Evolutionary conservation across 2,113 vertebrate genomes (phyloP).

Genomic region (Mus spicilegus): DNA sequence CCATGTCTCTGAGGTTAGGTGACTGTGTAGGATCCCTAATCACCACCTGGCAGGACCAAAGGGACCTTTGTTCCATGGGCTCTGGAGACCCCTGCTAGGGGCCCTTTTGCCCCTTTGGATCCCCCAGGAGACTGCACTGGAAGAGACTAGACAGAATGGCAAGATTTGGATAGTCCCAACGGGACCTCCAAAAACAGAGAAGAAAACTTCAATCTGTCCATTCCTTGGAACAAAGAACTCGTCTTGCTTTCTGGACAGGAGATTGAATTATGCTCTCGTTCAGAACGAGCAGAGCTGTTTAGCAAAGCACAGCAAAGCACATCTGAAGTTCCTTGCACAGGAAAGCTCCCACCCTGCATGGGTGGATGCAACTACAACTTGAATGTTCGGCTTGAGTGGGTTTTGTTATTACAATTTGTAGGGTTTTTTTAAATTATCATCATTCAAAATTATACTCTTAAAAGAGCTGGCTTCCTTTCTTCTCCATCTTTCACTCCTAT

Average conservation of each 20-base stretch:
- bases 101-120: background rate
- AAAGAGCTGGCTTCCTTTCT: background rate
- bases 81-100: background rate
- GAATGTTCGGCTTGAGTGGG: background rate
- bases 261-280: background rate
- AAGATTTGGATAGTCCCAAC: background rate
- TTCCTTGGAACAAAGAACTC: background rate
- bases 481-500: background rate
- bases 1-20: background rate
- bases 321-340: background rate
- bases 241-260: background rate
- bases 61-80: fast-evolving
- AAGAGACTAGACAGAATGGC: background rate
- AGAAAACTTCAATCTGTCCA: conserved; percentile 29
- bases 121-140: background rate
- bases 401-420: conserved; percentile 10
- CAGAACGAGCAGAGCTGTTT: background rate
- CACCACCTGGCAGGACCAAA: background rate
- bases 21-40: background rate
- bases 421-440: background rate
- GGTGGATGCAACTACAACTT: background rate
- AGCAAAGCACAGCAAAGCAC: background rate
- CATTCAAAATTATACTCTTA: background rate
- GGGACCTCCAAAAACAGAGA: background rate
- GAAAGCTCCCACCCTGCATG: background rate